phyloP scores from a whole-genome alignment of 2,113 vertebrate genomes.

The Mastomys coucha region DNA sequence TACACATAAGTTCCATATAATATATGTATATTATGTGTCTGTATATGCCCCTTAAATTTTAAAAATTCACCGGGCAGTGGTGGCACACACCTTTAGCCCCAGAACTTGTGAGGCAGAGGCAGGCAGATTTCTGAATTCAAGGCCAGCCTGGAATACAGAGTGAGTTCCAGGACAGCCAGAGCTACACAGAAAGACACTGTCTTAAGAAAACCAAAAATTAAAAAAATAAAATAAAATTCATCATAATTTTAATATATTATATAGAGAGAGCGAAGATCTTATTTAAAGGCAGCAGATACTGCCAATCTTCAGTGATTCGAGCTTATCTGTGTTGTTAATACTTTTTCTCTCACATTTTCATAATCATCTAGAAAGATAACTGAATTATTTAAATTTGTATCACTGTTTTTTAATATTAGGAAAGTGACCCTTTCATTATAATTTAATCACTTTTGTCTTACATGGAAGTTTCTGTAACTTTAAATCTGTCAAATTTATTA shows the following conservation, averaged over 20 bases:
- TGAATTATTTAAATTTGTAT: not conserved
- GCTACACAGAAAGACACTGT: no score
- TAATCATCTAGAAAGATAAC: constrained; percentile 49
- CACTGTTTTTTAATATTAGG: not conserved
- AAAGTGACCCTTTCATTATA: not conserved
- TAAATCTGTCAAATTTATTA: constrained; percentile 27
- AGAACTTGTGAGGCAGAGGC: no score
- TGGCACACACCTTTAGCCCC: no score
- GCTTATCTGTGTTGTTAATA: not conserved
- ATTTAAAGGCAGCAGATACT: not conserved
- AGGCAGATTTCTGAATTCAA: no score
- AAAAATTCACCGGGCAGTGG: not conserved
- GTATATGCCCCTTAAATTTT: not conserved
- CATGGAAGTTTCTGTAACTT: constrained; percentile 17
- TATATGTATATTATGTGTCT: not conserved
- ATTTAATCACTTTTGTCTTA: constrained; percentile 32
- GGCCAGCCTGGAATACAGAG: no score
- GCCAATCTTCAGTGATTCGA: not conserved
- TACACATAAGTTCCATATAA: not conserved
- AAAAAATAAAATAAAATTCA: no score
- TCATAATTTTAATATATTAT: not conserved
- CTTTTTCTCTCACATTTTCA: constrained; percentile 10
- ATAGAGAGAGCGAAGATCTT: not conserved
- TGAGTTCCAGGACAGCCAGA: no score
- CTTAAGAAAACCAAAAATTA: no score